Conservation (phyloP, 2,888 invertebrate genomes). For the Hypercompe scribonia region DNA sequence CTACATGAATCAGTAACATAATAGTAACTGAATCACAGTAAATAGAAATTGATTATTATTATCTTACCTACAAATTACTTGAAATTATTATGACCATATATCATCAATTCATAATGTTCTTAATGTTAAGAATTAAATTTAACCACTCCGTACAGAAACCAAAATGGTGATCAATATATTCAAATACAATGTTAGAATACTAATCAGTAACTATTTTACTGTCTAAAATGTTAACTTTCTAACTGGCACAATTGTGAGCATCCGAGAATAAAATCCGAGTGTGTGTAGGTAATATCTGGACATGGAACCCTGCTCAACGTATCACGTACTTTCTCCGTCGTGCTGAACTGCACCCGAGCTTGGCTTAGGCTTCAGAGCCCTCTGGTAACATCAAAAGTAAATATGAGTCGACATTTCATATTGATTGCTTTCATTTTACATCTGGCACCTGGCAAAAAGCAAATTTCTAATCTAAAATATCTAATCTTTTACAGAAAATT, state of each 20-base stretch:
- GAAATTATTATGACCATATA: conserved; percentile 70
- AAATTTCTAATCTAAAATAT: too few relatives aligned
- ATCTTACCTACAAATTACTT: conserved; percentile 59
- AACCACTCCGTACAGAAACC: conserved; percentile 51
- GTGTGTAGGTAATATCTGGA: conserved; percentile 64
- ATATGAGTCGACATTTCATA: not conserved
- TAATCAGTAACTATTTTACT: conserved; percentile 73
- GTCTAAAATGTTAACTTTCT: conserved; percentile 73
- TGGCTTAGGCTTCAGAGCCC: conserved; percentile 74
- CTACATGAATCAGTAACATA: conserved; percentile 66
- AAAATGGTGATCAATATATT: conserved; percentile 63
- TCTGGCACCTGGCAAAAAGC: not conserved
- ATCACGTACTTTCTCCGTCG: conserved; percentile 68
- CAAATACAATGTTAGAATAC: conserved; percentile 64
- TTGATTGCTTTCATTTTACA: too few relatives aligned
- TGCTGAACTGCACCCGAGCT: conserved; percentile 52
- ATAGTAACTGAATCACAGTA: conserved; percentile 83
- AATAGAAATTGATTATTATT: conserved; percentile 69
- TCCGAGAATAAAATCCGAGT: conserved; percentile 66
- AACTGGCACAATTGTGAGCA: conserved; percentile 85
- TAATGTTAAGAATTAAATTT: conserved; percentile 53
- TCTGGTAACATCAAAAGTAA: conserved; percentile 61
- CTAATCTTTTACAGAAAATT: too few relatives aligned
- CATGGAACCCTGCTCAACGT: conserved; percentile 79
- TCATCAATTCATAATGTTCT: conserved; percentile 51